These are phyloP conservation scores for Schizothorax lantsangensis DNA, from an alignment of 2,797 vertebrate genomes.

Conservation along the genomic window DNA sequence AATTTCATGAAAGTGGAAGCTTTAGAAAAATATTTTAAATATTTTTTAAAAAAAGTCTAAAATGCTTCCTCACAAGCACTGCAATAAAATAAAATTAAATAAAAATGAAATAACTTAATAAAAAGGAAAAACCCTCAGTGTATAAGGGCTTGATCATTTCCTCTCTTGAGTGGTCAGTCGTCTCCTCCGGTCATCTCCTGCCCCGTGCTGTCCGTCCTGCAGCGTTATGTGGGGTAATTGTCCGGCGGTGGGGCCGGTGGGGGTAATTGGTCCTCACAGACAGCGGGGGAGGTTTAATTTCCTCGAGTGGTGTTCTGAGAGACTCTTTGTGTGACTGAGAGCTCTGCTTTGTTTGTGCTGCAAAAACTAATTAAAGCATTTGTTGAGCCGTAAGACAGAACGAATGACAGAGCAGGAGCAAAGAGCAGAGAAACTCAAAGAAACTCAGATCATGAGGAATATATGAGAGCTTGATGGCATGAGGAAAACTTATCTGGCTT, in stretches of 20 bases:
- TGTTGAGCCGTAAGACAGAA: constrained; percentile 67
- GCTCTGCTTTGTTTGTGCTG: constrained; percentile 79
- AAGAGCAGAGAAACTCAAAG: neutral
- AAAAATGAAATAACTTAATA: neutral
- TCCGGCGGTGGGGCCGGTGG: constrained; percentile 70
- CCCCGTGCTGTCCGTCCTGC: constrained; percentile 57
- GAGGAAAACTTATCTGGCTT: neutral
- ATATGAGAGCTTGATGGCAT: neutral
- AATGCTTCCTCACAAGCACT: neutral
- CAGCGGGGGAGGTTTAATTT: constrained; percentile 81
- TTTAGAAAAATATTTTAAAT: neutral
- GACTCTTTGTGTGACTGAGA: constrained; percentile 83
- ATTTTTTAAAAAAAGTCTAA: neutral
- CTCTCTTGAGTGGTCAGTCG: neutral
- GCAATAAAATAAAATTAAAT: neutral
- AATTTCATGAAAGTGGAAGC: neutral
- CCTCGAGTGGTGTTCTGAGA: constrained; percentile 78
- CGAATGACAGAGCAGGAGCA: constrained; percentile 35
- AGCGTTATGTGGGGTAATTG: constrained; percentile 58
- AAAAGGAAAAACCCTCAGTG: neutral
- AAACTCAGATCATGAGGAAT: neutral
- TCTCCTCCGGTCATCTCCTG: constrained; percentile 62
- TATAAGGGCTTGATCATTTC: neutral
- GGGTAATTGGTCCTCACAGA: constrained; percentile 79
- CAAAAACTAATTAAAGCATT: constrained; percentile 82